These are phyloP conservation scores for Phodopus roborovskii DNA, from an alignment of 2,113 vertebrate species.

Conservation along the genomic window DNA sequence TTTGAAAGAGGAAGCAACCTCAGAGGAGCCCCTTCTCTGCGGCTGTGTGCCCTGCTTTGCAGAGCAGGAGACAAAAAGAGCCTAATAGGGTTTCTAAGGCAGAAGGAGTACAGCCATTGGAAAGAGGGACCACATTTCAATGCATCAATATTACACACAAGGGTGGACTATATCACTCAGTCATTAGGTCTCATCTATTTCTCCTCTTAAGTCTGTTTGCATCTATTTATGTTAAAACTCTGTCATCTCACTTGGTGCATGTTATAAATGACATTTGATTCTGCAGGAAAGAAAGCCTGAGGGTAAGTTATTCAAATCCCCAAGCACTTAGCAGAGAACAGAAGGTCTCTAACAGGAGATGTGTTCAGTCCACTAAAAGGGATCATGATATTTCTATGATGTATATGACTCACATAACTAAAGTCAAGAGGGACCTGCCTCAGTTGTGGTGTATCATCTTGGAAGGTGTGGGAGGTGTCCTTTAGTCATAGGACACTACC, in stretches of 20 bases:
- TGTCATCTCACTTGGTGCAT: conserved; percentile 2
- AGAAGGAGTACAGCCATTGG: neutral
- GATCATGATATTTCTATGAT: neutral
- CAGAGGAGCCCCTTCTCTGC: neutral
- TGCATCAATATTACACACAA: conserved; percentile 25
- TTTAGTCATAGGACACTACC: neutral
- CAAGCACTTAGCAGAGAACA: conserved; percentile 50
- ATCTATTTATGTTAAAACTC: conserved; percentile 55
- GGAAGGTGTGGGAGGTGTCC: neutral
- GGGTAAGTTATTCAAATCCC: conserved; percentile 68
- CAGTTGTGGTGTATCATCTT: neutral
- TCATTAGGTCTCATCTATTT: neutral
- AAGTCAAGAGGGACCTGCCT: neutral
- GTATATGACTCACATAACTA: neutral
- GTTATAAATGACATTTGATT: conserved; percentile 64
- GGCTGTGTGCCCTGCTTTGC: neutral
- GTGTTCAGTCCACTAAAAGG: neutral
- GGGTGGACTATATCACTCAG: conserved; percentile 35
- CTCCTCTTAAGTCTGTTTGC: conserved; percentile 1
- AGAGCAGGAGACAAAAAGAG: conserved; percentile 8
- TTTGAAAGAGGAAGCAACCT: neutral
- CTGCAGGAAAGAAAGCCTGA: conserved; percentile 56
- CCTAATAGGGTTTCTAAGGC: neutral
- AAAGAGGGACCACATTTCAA: neutral
- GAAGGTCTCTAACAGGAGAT: conserved; percentile 37